Evolutionary conservation across 2,888 invertebrate species (phyloP).

Genomic region (Fragum whitleyi): DNA sequence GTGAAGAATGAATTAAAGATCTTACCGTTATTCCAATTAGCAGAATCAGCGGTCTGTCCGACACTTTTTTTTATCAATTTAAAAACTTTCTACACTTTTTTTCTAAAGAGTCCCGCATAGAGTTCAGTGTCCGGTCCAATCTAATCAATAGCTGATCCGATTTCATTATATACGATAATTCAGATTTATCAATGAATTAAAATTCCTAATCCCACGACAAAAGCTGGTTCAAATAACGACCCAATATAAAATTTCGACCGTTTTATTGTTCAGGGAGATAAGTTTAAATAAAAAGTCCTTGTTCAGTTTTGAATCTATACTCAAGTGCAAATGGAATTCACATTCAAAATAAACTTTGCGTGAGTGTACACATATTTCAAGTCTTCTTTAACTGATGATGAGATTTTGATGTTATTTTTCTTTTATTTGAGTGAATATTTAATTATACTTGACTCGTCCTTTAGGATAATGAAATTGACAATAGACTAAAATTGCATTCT

Average conservation of each 20-base stretch:
- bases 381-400: too few species aligned
- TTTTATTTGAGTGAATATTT: too few species aligned
- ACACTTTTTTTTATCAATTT: too few species aligned
- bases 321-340: background rate
- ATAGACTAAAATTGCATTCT: too few species aligned
- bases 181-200: conserved; percentile 1
- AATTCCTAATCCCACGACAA: background rate
- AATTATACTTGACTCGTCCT: too few species aligned
- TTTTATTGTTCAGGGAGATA: conserved; percentile 2
- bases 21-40: background rate
- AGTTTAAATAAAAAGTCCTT: conserved; percentile 17
- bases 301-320: background rate
- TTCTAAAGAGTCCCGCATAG: background rate
- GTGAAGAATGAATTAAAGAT: background rate
- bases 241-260: conserved; percentile 8
- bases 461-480: too few species aligned
- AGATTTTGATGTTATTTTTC: too few species aligned
- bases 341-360: too few species aligned
- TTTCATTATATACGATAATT: background rate
- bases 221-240: background rate
- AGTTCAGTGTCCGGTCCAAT: background rate
- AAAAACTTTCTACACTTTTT: too few species aligned
- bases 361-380: too few species aligned
- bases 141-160: background rate
- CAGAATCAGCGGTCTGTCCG: background rate